Evolutionary conservation across 2,113 vertebrate species (phyloP), one percentile per base, ranked within the genome.

Genomic region (Oncorhynchus gorbuscha): DNA sequence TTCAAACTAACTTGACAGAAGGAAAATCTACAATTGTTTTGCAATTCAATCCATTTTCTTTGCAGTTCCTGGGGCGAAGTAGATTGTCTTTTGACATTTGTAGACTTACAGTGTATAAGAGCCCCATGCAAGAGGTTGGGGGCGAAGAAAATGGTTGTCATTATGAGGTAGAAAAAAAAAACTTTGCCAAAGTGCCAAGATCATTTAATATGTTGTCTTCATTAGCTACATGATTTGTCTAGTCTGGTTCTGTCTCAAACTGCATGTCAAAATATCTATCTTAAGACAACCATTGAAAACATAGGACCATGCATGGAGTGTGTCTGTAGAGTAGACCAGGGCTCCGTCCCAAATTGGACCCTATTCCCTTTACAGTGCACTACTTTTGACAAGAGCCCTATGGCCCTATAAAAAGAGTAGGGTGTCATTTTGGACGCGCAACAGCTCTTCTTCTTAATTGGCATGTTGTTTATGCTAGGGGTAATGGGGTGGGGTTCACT

Each of bases 1-100:
- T 83, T 85, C 74, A 86, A 85, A 74, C 85, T 71, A 71, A 88
- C 86, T 83, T 87, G 89, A 86, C 87, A 87, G 84, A 64, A 30
- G 74, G 82, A 86, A 89, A 89, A 90, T 85, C 80, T 77, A 89
- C 88, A 90, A 28, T 3, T 3, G 0, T 28, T 81, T 70, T 82
- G 89, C 86, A 90, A 89, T 77, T 28, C 28, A 28, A 28, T 28
- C 28, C 28, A 75, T 85, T 84, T 35, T 90, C 9, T 45, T 86
- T 86, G 81, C 79, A 75, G 65, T 73, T 75, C 80, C 81, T 79
- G 82, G 78, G 73, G 65, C 22, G 2, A 72, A 74, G 70, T 76
- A 75, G 70, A 86, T 67, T 67, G 67, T 81, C 82, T 51, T 51
- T 66, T 79, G 75, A 84, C 73, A 72, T 79, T 79, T 77, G 7